These are phyloP conservation scores for Galagoides demidoff DNA, from an alignment of 2,797 vertebrate genomes.

Conservation along the genomic window DNA sequence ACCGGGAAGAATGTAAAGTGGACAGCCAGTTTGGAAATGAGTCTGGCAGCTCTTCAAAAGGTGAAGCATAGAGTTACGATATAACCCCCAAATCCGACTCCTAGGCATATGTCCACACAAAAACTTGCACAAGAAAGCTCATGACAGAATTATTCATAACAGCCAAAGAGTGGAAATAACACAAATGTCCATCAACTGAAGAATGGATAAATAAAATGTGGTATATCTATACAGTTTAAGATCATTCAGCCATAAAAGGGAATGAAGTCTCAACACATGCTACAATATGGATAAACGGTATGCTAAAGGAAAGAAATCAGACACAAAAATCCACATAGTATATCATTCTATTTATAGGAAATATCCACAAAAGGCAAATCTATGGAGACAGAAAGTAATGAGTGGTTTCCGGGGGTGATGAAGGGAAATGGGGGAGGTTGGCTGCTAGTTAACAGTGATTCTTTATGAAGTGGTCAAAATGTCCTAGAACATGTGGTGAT, in stretches of 20 bases:
- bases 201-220: not conserved
- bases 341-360: constrained; percentile 8
- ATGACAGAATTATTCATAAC: not conserved
- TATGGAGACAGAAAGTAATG: constrained; percentile 27
- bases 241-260: not conserved
- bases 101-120: not conserved
- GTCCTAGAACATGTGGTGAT: not conserved
- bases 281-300: not conserved
- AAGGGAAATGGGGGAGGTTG: not conserved
- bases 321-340: not conserved
- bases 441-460: not conserved
- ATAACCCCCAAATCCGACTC: not conserved
- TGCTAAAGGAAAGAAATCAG: not conserved
- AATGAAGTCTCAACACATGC: not conserved
- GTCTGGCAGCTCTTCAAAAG: not conserved
- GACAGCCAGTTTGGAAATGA: not conserved
- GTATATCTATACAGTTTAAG: not conserved
- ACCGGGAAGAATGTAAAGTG: not conserved
- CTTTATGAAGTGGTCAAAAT: not conserved
- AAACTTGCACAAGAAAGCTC: not conserved
- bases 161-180: not conserved
- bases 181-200: not conserved
- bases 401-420: not conserved
- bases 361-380: not conserved
- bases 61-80: not conserved